Evolutionary conservation across 2,113 vertebrate genomes (phyloP), one percentile per base, ranked within the genome.

Genomic region (Pitta sordida): DNA sequence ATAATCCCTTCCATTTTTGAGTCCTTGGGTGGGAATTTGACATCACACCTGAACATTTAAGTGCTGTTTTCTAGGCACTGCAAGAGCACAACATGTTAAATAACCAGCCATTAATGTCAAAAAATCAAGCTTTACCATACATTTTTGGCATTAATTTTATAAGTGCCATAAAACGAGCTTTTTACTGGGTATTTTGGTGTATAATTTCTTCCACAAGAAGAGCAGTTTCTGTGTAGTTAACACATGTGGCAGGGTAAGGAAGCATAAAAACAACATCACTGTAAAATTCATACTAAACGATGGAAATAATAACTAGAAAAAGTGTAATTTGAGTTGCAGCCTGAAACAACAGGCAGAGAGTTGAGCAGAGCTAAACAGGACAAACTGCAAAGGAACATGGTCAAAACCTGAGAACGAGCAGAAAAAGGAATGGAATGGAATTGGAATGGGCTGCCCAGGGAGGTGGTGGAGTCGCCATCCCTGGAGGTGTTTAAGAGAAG

Each of bases 251-350:
- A 94, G 93, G 81, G 94, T 91, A 97, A 78, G 91, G 91, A 97
- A 96, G 96, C 96, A 97, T 96, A 96, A 96, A 97, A 97, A 95
- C 96, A 96, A 96, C 92, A 86, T 93, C 83, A 53, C 94, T 97
- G 97, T 96, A 96, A 97, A 97, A 97, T 68, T 91, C 96, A 96
- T 94, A 89, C 95, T 97, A 97, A 97, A 96, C 96, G 96, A 97
- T 97, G 94, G 97, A 96, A 97, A 97, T 97, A 97, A 96, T 97
- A 97, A 95, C 96, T 83, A 60, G 86, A 96, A 94, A 78, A 92
- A 76, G 60, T 93, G 86, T 92, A 95, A 96, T 97, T 95, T 96
- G 95, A 97, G 95, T 90, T 95, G 85, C 91, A 95, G 93, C 86
- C 95, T 83, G 73, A 93, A 96, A 97, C 93, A 96, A 94, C 80